Base-by-base conservation (phyloP, 1,140 invertebrate genomes). In the Bombus sibiricus region DNA sequence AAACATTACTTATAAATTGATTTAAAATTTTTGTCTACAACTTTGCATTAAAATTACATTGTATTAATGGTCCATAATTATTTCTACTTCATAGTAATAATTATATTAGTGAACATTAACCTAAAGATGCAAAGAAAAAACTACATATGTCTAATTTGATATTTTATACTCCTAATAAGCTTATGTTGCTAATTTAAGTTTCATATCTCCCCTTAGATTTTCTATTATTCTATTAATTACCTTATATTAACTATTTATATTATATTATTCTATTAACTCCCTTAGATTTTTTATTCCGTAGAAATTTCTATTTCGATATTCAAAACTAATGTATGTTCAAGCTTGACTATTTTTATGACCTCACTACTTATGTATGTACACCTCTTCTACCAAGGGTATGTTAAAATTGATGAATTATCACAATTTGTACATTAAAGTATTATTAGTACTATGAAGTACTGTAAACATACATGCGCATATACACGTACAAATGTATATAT, bases 351-450 rank as follows among this genome's bases (percentile, higher is more conserved):
- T 62, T 62, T 25, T 53, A 53, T 62, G 59, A 62, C 59, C 59
- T 62, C 59, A 13, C 10, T n/a, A 62, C 47, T 53, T 53, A 53
- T n/a, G 12, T 62, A 62, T 62, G 10, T 62, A 62, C 12, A 62
- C 5, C 4, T 62, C 59, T 62, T 13, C 28, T 12, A 5, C 28
- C 59, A n/a, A 12, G 10, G 3, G 12, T 13, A 22, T 66, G 79
- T 64, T 76, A 78, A 76, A 76, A 66, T 80, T 87, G 39, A 8
- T 83, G 37, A 87, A 76, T 72, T n/a, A 32, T 34, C 15, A 34
- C 34, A 32, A 32, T 69, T 41, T 53, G 9, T 43, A 28, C 18
- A 22, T 22, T 76, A 57, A 74, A 79, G 34, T 53, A 34, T 37
- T 83, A 53, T 53, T 53, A 53, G 47, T 22, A 69, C 34, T 5